Conservation (phyloP, 2,113 vertebrate species). For the Leuciscus idus region DNA sequence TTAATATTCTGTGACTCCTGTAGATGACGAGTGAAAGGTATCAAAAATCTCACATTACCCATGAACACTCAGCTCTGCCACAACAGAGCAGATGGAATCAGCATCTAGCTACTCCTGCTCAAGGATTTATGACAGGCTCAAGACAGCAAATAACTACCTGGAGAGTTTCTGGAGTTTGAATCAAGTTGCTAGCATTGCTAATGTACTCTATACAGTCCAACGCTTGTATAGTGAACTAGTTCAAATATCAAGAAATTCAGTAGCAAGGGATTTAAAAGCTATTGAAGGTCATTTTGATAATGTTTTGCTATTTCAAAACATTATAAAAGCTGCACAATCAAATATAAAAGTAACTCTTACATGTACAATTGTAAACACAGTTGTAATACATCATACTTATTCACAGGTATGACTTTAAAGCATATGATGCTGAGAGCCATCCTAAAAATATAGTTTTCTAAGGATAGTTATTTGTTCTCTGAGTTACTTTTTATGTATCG, state of each 20-base stretch:
- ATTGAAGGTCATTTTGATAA: neutral
- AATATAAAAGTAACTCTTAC: neutral
- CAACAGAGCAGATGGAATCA: slow-evolving; percentile 32
- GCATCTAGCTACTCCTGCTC: neutral
- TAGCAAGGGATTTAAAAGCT: neutral
- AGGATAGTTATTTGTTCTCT: neutral
- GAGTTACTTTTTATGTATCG: no score
- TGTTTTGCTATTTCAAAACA: neutral
- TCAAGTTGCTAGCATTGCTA: slow-evolving; percentile 4
- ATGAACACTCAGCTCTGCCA: slow-evolving; percentile 4
- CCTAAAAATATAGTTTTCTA: neutral
- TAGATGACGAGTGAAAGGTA: neutral
- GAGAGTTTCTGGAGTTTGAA: slow-evolving; percentile 18
- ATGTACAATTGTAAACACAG: neutral
- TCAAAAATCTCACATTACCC: slow-evolving; percentile 25
- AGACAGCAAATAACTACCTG: slow-evolving; percentile 1
- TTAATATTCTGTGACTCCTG: slow-evolving; percentile 6
- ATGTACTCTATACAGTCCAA: neutral
- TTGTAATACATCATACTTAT: neutral
- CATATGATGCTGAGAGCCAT: neutral
- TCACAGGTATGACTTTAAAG: neutral
- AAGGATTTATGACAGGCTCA: slow-evolving; percentile 7
- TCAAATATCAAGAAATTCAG: neutral
- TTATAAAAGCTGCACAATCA: no score
- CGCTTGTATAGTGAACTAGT: neutral